Conservation (phyloP, 2,797 vertebrate genomes). For the Clarias platycephalus region DNA sequence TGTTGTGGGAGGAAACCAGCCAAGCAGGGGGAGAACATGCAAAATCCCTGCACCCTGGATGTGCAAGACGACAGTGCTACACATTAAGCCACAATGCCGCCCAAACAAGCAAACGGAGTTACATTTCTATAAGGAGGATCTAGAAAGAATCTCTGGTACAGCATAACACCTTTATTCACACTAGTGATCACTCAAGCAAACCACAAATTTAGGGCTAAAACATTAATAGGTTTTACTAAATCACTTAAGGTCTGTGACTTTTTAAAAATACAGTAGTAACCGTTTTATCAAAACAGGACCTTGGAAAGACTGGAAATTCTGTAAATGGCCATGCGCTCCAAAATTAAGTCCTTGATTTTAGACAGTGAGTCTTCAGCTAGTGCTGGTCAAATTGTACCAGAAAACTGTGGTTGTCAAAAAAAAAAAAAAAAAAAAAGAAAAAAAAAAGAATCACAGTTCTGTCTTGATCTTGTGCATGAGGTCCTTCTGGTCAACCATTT, state of each 20-base stretch:
- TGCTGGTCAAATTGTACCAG: background rate
- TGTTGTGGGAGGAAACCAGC: too few species aligned
- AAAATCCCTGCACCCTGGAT: too few species aligned
- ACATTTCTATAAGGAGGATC: background rate
- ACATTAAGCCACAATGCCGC: too few species aligned
- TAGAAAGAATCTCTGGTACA: background rate
- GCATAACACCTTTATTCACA: constrained; percentile 23
- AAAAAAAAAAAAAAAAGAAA: too few species aligned
- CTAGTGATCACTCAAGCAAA: constrained; percentile 20
- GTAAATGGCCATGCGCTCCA: background rate
- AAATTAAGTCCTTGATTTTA: background rate
- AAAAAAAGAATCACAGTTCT: constrained; percentile 79
- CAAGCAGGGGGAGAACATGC: too few species aligned
- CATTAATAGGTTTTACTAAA: background rate
- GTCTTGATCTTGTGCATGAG: constrained; percentile 97
- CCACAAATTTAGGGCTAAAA: background rate
- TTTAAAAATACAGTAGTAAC: background rate
- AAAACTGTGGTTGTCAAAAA: background rate
- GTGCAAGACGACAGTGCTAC: too few species aligned
- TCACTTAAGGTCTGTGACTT: background rate
- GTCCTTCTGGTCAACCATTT: constrained; percentile 96
- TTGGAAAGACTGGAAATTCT: background rate
- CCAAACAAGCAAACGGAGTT: background rate
- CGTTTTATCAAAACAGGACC: background rate
- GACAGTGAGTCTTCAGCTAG: background rate